Evolutionary conservation across 2,797 vertebrate species (phyloP), one percentile per base, ranked within the genome.

Genomic region (Gymnocypris eckloni): DNA sequence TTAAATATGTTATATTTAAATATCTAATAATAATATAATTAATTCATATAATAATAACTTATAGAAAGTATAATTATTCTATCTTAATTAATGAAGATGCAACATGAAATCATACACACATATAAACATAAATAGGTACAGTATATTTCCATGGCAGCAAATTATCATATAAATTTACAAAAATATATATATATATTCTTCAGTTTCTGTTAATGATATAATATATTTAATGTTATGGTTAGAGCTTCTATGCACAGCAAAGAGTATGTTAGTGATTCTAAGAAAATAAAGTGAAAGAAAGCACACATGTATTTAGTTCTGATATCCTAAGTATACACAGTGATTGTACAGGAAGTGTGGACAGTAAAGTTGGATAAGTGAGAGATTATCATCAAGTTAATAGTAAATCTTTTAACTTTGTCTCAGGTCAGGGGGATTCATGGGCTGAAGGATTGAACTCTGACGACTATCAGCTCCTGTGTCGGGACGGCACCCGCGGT

Each of bases 401-500:
- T 54, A 54, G 22, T 77, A 22, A 25, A 83, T 28, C 25, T 76
- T 50, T 83, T 16, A 67, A 78, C 9, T 16, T 48, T 84, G 33
- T 52, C 81, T 33, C 92, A 97, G 97, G 94, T 75, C 75, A 4
- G 0, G 95, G 94, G 4, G 89, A 92, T 0, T 3, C 0, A 0
- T 99, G 97, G 98, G 93, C 95, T 1, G 0, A 2, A 3, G 0
- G 0, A 0, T 91, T 97, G 72, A 43, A 13, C 1, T 96, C 97
- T 0, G 16, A 22, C 0, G 94, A 98, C 89, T 99, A 96, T 18
- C 82, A 97, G 91, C 95, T 99, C 50, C 85, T 99, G 88, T 99
- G 98, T 78, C 93, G 90, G 0, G 93, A 98, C 0, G 98, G 98
- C 48, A 92, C 83, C 59, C 95, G 90, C 15, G 95, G 96, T 0